Percentiles rank a stretch among this genome's conserved stretches.
Evolutionary conservation across 2,888 invertebrate species (phyloP).

Genomic region (Drosophila anomalata): DNA sequence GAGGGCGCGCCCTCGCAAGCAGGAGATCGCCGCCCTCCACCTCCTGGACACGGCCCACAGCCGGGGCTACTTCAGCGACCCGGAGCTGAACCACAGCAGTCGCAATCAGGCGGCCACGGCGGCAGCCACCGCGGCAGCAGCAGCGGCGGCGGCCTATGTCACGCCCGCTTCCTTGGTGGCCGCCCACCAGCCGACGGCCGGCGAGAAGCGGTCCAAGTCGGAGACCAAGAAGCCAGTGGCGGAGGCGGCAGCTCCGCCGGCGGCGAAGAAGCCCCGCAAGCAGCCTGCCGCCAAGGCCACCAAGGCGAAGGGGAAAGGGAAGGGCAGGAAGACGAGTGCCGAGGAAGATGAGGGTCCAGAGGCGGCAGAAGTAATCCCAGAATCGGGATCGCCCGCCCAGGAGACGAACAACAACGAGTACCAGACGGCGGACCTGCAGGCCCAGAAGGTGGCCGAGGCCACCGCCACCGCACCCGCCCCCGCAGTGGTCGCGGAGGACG

Average conservation of each 20-base stretch:
- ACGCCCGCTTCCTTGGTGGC: conserved; percentile 9
- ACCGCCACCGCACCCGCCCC: not conserved
- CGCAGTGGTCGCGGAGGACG: conserved; percentile 1
- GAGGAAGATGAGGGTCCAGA: not conserved
- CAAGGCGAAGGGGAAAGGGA: conserved; percentile 44
- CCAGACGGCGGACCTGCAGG: conserved; percentile 57
- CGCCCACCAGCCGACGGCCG: conserved; percentile 30
- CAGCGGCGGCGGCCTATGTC: conserved; percentile 1
- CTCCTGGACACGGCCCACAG: conserved; percentile 78
- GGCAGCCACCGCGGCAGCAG: conserved; percentile 2
- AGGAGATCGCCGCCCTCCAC: conserved; percentile 70
- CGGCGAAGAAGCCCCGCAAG: conserved; percentile 58
- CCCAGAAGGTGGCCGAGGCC: conserved; percentile 49
- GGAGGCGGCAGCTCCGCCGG: conserved; percentile 38
- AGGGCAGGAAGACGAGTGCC: conserved; percentile 35
- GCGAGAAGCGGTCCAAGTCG: conserved; percentile 84
- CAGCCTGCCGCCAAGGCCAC: conserved; percentile 14
- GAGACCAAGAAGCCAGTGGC: conserved; percentile 83
- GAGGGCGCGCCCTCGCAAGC: conserved; percentile 65
- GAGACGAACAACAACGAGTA: conserved; percentile 79
- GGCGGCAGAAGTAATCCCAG: not conserved
- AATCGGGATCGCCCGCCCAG: conserved; percentile 5
- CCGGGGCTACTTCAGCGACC: conserved; percentile 83
- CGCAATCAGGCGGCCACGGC: conserved; percentile 18
- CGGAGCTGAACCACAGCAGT: conserved; percentile 75